Percentiles rank a stretch among this genome's conserved stretches.
Conservation (phyloP, 2,113 vertebrate genomes). For the Mastomys natalensis region DNA sequence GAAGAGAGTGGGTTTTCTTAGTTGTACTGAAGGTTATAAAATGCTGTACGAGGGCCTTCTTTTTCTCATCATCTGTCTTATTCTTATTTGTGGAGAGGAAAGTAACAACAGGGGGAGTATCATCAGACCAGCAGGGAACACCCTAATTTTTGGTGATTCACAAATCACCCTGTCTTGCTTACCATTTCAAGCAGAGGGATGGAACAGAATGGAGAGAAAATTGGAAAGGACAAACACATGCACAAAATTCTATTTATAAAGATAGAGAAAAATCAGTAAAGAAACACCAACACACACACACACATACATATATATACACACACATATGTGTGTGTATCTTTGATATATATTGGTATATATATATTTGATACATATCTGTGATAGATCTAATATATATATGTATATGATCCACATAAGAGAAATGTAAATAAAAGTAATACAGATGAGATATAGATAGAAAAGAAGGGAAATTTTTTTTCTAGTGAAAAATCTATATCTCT, state of each 20-base stretch:
- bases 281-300: background rate
- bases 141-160: conserved; percentile 55
- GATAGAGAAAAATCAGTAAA: conserved; percentile 10
- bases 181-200: conserved; percentile 61
- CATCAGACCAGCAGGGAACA: conserved; percentile 68
- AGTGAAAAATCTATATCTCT: background rate
- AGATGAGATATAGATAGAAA: conserved; percentile 6
- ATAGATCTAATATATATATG: too few species aligned
- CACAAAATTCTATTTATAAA: background rate
- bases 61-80: conserved; percentile 65
- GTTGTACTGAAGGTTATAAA: conserved; percentile 57
- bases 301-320: too few species aligned
- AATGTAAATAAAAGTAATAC: conserved; percentile 53
- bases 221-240: background rate
- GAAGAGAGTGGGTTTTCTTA: conserved; percentile 26
- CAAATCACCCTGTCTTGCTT: conserved; percentile 71
- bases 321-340: too few species aligned
- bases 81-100: conserved; percentile 66
- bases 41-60: conserved; percentile 44
- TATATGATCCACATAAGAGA: background rate
- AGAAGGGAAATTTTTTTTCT: conserved; percentile 31
- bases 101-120: conserved; percentile 33
- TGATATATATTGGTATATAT: too few species aligned
- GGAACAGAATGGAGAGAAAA: conserved; percentile 66
- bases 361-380: too few species aligned